Evolutionary conservation across 2,797 vertebrate species (phyloP).

Genomic region (Xyrichtys novacula): DNA sequence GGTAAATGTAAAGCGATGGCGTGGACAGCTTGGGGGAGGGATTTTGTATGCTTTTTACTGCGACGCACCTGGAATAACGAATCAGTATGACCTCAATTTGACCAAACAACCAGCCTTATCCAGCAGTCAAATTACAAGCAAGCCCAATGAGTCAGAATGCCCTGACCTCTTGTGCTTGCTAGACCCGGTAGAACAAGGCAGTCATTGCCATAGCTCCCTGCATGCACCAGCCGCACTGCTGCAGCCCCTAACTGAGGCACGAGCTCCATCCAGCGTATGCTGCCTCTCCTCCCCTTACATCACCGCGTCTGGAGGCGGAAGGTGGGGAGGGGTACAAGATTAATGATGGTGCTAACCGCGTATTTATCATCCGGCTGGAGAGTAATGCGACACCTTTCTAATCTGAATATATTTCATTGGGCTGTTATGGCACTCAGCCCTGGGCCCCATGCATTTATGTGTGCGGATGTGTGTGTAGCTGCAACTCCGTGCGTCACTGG

Average conservation of each 20-base stretch:
- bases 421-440: constrained; percentile 81
- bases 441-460: constrained; percentile 58
- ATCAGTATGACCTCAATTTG: constrained; percentile 19
- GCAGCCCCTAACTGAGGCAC: constrained; percentile 47
- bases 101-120: constrained; percentile 10
- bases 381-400: constrained; percentile 86
- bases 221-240: constrained; percentile 37
- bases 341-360: constrained; percentile 80
- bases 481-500: constrained; percentile 44
- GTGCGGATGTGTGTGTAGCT: constrained; percentile 29
- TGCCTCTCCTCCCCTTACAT: constrained; percentile 63
- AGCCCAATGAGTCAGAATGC: constrained; percentile 40
- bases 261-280: constrained; percentile 66
- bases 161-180: constrained; percentile 52
- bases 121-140: constrained; percentile 33
- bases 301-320: constrained; percentile 65
- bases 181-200: constrained; percentile 44
- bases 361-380: constrained; percentile 85
- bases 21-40: constrained; percentile 7
- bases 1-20: constrained; percentile 25
- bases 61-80: constrained; percentile 24
- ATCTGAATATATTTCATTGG: constrained; percentile 87
- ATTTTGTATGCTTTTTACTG: not conserved
- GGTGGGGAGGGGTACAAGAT: constrained; percentile 79
- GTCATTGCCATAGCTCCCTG: constrained; percentile 5